These are phyloP conservation scores for Paramisgurnus dabryanus DNA, from an alignment of 2,113 vertebrate genomes.

Conservation along the genomic window DNA sequence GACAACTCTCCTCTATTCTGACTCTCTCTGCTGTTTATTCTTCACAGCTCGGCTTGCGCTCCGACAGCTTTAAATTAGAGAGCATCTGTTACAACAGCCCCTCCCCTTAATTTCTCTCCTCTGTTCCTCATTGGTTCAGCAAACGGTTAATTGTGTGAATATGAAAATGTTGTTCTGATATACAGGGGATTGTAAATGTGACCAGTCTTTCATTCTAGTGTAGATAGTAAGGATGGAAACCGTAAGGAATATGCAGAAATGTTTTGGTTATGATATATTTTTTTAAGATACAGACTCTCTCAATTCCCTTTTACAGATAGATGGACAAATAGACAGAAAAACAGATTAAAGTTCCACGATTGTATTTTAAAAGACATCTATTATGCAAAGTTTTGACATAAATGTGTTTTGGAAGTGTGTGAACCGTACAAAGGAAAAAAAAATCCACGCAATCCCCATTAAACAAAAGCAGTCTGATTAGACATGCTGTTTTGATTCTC, in stretches of 20 bases:
- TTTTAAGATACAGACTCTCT: neutral
- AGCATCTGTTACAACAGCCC: constrained; percentile 37
- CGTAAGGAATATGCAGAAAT: neutral
- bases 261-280: neutral
- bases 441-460: too few relatives aligned
- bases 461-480: too few relatives aligned
- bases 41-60: constrained; percentile 40
- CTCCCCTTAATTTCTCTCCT: constrained; percentile 10
- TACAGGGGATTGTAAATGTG: neutral
- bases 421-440: too few relatives aligned
- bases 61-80: constrained; percentile 39
- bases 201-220: neutral
- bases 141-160: neutral
- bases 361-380: too few relatives aligned
- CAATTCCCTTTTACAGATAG: neutral
- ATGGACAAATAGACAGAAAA: neutral
- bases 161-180: neutral
- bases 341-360: neutral
- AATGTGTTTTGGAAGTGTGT: too few relatives aligned
- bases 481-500: too few relatives aligned
- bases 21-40: constrained; percentile 34
- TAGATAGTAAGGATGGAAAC: neutral
- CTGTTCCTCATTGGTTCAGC: neutral
- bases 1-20: constrained; percentile 39
- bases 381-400: too few relatives aligned